Base-by-base conservation (phyloP, 2,888 invertebrate species). In the Drosophila greeni region DNA sequence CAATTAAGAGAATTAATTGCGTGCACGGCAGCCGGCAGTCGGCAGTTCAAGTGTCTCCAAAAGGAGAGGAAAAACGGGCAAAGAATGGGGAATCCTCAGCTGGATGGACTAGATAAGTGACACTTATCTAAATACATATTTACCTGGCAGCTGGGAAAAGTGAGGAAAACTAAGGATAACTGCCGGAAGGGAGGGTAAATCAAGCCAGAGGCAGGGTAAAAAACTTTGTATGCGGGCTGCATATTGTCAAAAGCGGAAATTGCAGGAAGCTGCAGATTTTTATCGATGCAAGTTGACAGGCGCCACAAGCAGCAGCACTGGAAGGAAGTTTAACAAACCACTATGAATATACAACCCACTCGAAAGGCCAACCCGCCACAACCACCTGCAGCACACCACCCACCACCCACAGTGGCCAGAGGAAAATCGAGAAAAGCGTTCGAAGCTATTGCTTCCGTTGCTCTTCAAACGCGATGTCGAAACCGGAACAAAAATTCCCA, bases 61-160 rank as follows among this genome's bases (percentile, higher is more conserved):
- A 42, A 29, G 23, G 12, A 31, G 33, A n/a, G n/a, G n/a, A 37
- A 31, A 48, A 47, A 5, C 29, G 18, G 31, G 16, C 36, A 43
- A 64, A 51, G 62, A 62, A 62, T 62, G 52, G 31, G 29, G 64
- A 52, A 26, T 37, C 52, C 65, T 43, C 31, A 18, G 36, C 34
- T 48, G 55, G 31, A 48, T 45, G 49, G 36, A 26, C 36, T 43
- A 66, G 59, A 80, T 77, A 77, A 82, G 75, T 73, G 73, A 47
- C 83, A 80, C 78, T 78, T 78, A 82, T 82, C 78, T 80, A 82
- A 78, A 78, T 78, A 82, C 83, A 78, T 82, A 78, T 82, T 78
- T 78, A 76, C 67, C 66, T 74, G 34, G 37, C 36, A 59, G 58
- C 57, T 45, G 42, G 29, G 8, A 24, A 11, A n/a, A 34, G 26